Evolutionary conservation across 2,113 vertebrate species (phyloP).

Genomic region (Syrmaticus mikado): DNA sequence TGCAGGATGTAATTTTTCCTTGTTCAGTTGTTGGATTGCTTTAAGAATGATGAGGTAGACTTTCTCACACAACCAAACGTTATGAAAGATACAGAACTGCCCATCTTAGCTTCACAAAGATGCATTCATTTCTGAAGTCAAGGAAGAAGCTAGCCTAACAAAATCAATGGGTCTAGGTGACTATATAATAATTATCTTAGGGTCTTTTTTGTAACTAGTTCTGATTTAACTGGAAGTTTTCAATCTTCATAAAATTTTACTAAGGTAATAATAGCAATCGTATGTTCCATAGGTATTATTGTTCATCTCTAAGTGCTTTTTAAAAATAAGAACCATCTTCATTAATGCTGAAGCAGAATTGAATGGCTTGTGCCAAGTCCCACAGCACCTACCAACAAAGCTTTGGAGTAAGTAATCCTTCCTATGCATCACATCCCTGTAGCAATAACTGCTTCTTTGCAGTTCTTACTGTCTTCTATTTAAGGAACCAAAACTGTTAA

Average conservation of each 20-base stretch:
- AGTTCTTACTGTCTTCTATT: background rate
- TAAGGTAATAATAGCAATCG: constrained; percentile 23
- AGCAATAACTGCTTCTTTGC: background rate
- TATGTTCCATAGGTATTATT: background rate
- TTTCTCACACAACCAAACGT: background rate
- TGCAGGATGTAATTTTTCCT: background rate
- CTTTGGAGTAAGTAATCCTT: background rate
- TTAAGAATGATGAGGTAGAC: background rate
- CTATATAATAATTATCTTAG: background rate
- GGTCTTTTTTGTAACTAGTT: background rate
- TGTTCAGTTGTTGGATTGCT: background rate
- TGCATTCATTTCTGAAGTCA: background rate
- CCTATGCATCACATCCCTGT: background rate
- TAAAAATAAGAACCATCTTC: constrained; percentile 6
- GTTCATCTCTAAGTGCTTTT: constrained; percentile 25
- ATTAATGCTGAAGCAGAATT: constrained; percentile 3
- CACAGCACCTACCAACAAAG: background rate
- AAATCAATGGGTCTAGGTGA: background rate
- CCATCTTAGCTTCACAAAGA: background rate
- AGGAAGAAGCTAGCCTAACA: background rate
- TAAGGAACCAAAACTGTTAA: background rate
- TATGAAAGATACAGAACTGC: background rate
- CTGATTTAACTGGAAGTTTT: background rate
- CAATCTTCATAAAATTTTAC: constrained; percentile 37
- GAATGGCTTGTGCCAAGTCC: background rate